phyloP scores from a whole-genome alignment of 2,888 invertebrate species.

The Smittia sp. region DNA sequence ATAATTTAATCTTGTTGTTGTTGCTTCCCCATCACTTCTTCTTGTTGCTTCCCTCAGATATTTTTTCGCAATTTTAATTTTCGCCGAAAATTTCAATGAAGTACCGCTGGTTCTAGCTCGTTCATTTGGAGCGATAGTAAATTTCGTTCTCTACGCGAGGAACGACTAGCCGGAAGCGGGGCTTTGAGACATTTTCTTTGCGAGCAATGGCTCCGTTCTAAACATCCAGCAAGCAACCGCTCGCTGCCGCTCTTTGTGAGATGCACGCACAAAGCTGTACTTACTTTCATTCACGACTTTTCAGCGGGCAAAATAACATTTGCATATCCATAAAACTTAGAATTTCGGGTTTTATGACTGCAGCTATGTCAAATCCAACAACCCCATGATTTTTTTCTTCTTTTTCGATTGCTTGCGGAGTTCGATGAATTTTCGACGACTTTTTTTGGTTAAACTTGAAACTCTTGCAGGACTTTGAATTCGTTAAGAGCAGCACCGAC shows the following conservation, averaged over 20 bases:
- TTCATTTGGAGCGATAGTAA: too few species aligned
- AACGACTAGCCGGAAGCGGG: too few species aligned
- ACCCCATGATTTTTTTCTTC: conserved; percentile 23
- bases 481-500: not conserved
- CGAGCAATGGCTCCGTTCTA: too few species aligned
- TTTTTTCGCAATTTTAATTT: not conserved
- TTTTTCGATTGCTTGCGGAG: not conserved
- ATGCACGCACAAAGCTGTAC: not conserved
- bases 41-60: conserved; percentile 30
- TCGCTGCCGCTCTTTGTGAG: too few species aligned
- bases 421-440: conserved; percentile 19
- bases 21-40: conserved; percentile 16
- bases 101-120: too few species aligned
- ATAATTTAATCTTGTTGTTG: conserved; percentile 19
- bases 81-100: too few species aligned
- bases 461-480: not conserved
- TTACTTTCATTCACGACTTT: conserved; percentile 33
- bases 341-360: conserved; percentile 14
- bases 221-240: too few species aligned
- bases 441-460: conserved; percentile 36
- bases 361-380: conserved; percentile 31
- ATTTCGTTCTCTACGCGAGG: too few species aligned
- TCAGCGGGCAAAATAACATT: not conserved
- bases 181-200: too few species aligned
- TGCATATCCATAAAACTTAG: conserved; percentile 26